Percentiles rank a stretch among this genome's conserved stretches.
Conservation (phyloP, 2,113 vertebrate species). For the Bubo blakistoni region DNA sequence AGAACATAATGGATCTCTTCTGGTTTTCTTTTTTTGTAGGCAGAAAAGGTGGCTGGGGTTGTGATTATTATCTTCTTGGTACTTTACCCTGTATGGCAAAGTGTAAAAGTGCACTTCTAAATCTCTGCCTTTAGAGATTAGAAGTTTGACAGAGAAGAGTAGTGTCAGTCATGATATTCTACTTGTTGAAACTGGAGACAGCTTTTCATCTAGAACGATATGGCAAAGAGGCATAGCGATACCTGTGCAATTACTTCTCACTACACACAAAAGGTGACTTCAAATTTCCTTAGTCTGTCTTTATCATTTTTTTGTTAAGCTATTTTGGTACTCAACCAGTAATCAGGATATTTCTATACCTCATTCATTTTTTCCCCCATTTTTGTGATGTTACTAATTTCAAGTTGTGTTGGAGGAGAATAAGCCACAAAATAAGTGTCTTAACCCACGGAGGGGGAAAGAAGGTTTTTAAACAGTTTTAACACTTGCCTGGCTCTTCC, state of each 20-base stretch:
- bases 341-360: neutral
- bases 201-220: neutral
- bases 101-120: neutral
- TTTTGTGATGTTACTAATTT: neutral
- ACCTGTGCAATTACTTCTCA: neutral
- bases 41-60: neutral
- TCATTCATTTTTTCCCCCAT: rapidly evolving
- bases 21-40: neutral
- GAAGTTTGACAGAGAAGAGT: neutral
- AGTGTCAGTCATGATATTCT: neutral
- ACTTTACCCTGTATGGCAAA: neutral
- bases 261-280: neutral
- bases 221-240: neutral
- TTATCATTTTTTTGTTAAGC: neutral
- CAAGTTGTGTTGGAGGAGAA: neutral
- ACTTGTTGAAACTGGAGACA: neutral
- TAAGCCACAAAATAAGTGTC: neutral
- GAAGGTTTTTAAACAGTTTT: neutral
- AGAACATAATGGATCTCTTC: neutral
- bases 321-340: neutral
- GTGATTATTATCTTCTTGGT: neutral
- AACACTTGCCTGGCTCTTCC: neutral
- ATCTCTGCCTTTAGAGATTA: neutral
- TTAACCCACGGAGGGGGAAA: neutral
- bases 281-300: neutral